Base-by-base conservation (phyloP, 2,113 vertebrate genomes). In the Onychostoma macrolepis region DNA sequence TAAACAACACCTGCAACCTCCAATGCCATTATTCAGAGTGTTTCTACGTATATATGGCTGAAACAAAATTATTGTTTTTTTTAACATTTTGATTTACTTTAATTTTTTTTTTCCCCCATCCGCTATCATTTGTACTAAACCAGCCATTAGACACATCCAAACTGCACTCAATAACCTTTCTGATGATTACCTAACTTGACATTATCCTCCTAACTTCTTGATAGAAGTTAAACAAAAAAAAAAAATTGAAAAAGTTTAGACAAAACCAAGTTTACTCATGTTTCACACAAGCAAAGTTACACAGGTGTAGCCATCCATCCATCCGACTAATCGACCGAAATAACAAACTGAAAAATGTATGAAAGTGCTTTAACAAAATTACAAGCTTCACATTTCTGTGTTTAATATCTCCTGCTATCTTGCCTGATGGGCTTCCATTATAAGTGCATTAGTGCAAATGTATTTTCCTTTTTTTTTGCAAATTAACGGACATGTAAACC, bases 21-120 rank as follows among this genome's bases (percentile, higher is more conserved):
- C 75, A 89, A 67, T 28, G 75, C 78, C 76, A 83, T 83, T 69
- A 83, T 45, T 83, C 61, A 48, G 63, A 78, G 28, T 69, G 80
- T 67, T 41, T 43, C 78, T 80, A 80, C 6, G 1, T 48, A 50
- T 81, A 81, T 38, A 69, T 48, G 41, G 38, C 63, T 69, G 41
- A 69, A 6, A 43, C 56, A 7, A 67, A 48, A n/a, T 48, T 9
- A 65, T 74, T 0, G 9, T 41, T 48, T 26, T 17, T 11, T 74
- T 74, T 41, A 69, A 5, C 13, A 17, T 19, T n/a, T 61, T 61
- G 56, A 61, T 61, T 61, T n/a, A 61, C 21, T 6, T 12, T n/a
- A n/a, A n/a, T n/a, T 6, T 9, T 50, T 50, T 45, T 50, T 77
- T 15, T 19, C 9, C 21, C 24, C 12, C 11, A 38, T 61, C 33